Percentiles rank a stretch among this genome's conserved stretches.
phyloP scores from a whole-genome alignment of 2,888 invertebrate genomes.

The Andrena bucephala region DNA sequence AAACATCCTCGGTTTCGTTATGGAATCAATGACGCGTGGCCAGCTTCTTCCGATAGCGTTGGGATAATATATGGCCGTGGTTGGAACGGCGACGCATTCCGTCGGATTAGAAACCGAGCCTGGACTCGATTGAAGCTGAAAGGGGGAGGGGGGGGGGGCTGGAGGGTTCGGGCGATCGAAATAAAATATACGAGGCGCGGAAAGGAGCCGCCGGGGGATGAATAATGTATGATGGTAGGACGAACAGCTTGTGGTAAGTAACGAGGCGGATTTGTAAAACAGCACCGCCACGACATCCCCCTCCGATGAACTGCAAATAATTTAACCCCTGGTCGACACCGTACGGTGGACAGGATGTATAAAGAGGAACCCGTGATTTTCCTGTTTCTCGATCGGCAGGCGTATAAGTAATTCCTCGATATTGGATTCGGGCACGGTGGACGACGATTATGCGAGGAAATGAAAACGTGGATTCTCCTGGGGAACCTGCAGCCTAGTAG shows the following conservation, averaged over 20 bases:
- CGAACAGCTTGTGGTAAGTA: conserved; percentile 70
- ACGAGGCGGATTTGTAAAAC: conserved; percentile 74
- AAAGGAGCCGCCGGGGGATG: conserved; percentile 60
- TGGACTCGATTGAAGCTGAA: conserved; percentile 28
- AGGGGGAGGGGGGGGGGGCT: background rate
- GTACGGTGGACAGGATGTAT: conserved; percentile 11
- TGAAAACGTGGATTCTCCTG: conserved; percentile 8
- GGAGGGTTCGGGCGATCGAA: conserved; percentile 49
- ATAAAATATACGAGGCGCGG: conserved; percentile 68
- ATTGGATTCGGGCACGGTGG: background rate
- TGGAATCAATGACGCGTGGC: conserved; percentile 66
- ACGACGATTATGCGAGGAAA: conserved; percentile 6
- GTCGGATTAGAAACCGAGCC: conserved; percentile 67
- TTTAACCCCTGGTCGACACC: conserved; percentile 48
- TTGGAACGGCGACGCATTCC: conserved; percentile 46
- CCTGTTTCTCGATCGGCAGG: background rate
- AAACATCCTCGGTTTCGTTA: conserved; percentile 59
- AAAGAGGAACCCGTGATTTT: conserved; percentile 50
- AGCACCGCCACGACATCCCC: conserved; percentile 37
- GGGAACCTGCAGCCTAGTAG: background rate
- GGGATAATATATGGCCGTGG: conserved; percentile 55
- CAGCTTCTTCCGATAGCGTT: conserved; percentile 3
- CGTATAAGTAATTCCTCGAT: background rate
- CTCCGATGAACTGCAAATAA: conserved; percentile 66
- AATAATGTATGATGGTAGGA: conserved; percentile 65